Base-by-base conservation (phyloP, 2,797 vertebrate genomes). In the Neosalanx taihuensis region DNA sequence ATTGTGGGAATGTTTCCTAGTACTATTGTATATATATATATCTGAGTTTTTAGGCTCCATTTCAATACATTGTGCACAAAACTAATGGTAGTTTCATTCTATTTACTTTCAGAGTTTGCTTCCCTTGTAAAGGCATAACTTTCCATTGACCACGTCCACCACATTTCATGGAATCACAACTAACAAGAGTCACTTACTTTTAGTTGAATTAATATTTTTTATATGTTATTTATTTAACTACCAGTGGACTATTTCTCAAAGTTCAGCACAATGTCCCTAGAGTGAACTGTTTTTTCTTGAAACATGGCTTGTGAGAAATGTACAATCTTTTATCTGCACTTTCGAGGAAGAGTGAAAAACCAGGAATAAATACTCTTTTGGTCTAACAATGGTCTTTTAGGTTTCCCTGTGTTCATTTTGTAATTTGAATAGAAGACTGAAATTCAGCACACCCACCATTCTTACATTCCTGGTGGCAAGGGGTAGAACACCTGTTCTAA, bases 351-450 rank as follows among this genome's bases (percentile, higher is more conserved):
- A 92, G 92, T 93, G 92, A 91, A 91, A 89, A 91, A 90, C 91
- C 87, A 91, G 89, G 88, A 94, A 93, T 93, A 94, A 93, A 94
- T 89, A 88, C 90, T 91, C 91, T 90, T 91, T 92, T 93, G 91
- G 89, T 92, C 84, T 92, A 91, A 90, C 82, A 61, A 59, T 59
- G 69, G 46, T 64, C 64, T 57, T 74, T 76, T 76, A 70, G 26
- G 35, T 53, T 61, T 56, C 7, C 88, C 75, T 82, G 70, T 83
- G 60, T 83, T 58, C 53, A 15, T 2, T 66, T 66, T 53, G 30
- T 46, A 58, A 56, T 2, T 56, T 56, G 41, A 12, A 46, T 46
- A 46, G 41, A 46, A 46, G 41, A 10, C 10, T 46, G 41, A 46
- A 9, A 46, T 13, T 46, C 10, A 17, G 51, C 51, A 17, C 75